Evolutionary conservation across 2,888 invertebrate genomes (phyloP).

Genomic region (Halocaridina rubra): DNA sequence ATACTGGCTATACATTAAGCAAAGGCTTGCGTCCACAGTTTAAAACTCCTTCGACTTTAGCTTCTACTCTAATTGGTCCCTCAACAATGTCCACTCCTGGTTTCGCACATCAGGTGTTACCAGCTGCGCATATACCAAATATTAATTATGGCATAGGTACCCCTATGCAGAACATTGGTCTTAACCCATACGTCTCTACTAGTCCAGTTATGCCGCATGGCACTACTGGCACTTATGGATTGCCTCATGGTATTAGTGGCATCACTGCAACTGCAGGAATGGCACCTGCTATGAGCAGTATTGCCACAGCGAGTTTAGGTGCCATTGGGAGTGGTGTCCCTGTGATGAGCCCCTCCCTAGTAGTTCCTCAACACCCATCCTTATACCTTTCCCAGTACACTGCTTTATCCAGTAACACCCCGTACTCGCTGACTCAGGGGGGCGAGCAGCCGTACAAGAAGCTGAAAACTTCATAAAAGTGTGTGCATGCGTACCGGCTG

Average conservation of each 20-base stretch:
- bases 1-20: conserved; percentile 60
- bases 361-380: conserved; percentile 44
- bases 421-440: conserved; percentile 69
- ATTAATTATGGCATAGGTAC: conserved; percentile 20
- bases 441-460: conserved; percentile 88
- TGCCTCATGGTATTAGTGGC: conserved; percentile 33
- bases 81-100: conserved; percentile 3
- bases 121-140: background rate
- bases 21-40: conserved; percentile 57
- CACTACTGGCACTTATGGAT: conserved; percentile 30
- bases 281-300: conserved; percentile 29
- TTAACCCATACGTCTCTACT: conserved; percentile 32
- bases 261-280: conserved; percentile 39
- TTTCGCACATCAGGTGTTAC: conserved; percentile 14
- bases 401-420: conserved; percentile 67
- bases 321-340: conserved; percentile 33
- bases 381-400: conserved; percentile 66
- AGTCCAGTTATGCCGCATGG: conserved; percentile 32
- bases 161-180: conserved; percentile 9
- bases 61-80: conserved; percentile 29
- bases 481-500: conserved; percentile 56
- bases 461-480: conserved; percentile 85
- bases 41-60: conserved; percentile 29
- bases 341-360: conserved; percentile 31
- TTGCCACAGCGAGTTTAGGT: conserved; percentile 37